phyloP scores from a whole-genome alignment of 2,888 invertebrate genomes.

The Cryptophagus acutangulus region DNA sequence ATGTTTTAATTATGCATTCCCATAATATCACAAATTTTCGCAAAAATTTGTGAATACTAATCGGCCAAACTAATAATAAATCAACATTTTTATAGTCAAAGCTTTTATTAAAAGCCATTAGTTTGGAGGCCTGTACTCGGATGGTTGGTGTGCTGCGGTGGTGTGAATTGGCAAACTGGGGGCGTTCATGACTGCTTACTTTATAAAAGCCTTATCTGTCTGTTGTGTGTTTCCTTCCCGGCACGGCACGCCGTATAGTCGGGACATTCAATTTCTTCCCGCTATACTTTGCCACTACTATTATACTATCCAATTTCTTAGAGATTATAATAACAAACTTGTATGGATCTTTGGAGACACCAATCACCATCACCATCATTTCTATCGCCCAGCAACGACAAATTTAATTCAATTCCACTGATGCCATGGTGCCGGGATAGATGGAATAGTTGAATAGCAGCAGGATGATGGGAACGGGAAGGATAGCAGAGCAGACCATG shows the following conservation, averaged over 20 bases:
- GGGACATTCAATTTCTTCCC: no score
- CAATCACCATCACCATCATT: no score
- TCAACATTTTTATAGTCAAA: slow-evolving; percentile 50
- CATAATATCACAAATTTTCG: slow-evolving; percentile 39
- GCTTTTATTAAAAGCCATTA: slow-evolving; percentile 51
- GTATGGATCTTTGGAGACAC: no score
- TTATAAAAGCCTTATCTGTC: slow-evolving; percentile 38
- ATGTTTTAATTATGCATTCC: slow-evolving; percentile 47
- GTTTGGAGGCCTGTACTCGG: slow-evolving; percentile 36
- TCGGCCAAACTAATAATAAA: slow-evolving; percentile 48
- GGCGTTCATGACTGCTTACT: slow-evolving; percentile 33
- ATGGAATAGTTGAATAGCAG: no score
- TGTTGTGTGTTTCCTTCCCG: slow-evolving; percentile 32
- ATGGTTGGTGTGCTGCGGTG: slow-evolving; percentile 33
- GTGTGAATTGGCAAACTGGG: slow-evolving; percentile 32
- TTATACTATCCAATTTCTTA: no score
- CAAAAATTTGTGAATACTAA: slow-evolving; percentile 48
- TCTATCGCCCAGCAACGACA: no score
- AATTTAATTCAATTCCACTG: no score
- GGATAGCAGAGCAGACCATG: slow-evolving; percentile 26
- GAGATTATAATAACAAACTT: no score
- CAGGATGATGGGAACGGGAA: no score
- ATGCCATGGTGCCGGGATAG: no score
- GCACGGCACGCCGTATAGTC: no score
- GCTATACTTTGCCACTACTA: no score